Evolutionary conservation across 2,113 vertebrate species (phyloP).

Genomic region (Poeciliopsis occidentalis): DNA sequence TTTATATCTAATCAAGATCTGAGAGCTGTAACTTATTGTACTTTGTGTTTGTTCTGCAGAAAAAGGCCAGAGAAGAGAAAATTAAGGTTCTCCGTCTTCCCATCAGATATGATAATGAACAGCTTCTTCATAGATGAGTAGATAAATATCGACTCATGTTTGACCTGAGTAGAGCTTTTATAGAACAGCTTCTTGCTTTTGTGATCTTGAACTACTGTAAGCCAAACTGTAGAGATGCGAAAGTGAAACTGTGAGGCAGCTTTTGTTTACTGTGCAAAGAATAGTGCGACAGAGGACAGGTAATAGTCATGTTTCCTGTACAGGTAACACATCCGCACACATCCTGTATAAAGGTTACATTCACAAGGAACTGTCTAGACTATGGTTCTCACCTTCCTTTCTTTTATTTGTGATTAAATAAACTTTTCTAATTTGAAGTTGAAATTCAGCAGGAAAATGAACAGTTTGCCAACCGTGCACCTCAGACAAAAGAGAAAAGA

Average conservation of each 20-base stretch:
- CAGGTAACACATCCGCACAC: slow-evolving; percentile 1
- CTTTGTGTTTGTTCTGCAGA: not conserved
- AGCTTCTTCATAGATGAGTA: too few species aligned
- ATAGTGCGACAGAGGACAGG: not conserved
- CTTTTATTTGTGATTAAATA: not conserved
- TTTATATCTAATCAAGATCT: not conserved
- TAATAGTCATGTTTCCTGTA: slow-evolving; percentile 24
- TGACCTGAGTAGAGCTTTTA: too few species aligned
- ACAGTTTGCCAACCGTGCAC: slow-evolving; percentile 48
- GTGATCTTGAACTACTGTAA: slow-evolving; percentile 24
- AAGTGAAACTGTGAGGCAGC: slow-evolving; percentile 4
- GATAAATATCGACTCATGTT: too few species aligned
- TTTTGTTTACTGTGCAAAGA: not conserved
- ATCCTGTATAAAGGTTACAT: not conserved
- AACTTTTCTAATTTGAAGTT: slow-evolving; percentile 9
- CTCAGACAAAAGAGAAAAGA: slow-evolving; percentile 23
- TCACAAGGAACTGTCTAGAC: not conserved
- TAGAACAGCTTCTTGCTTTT: not conserved
- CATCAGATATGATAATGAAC: not conserved
- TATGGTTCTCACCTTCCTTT: too few species aligned
- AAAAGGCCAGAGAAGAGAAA: not conserved
- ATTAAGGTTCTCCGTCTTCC: not conserved
- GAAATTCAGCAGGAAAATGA: slow-evolving; percentile 18
- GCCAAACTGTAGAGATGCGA: not conserved
- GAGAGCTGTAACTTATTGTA: not conserved